Percentiles rank a stretch among this genome's conserved stretches.
Conservation (phyloP, 2,797 vertebrate species). For the Peromyscus nudipes region DNA sequence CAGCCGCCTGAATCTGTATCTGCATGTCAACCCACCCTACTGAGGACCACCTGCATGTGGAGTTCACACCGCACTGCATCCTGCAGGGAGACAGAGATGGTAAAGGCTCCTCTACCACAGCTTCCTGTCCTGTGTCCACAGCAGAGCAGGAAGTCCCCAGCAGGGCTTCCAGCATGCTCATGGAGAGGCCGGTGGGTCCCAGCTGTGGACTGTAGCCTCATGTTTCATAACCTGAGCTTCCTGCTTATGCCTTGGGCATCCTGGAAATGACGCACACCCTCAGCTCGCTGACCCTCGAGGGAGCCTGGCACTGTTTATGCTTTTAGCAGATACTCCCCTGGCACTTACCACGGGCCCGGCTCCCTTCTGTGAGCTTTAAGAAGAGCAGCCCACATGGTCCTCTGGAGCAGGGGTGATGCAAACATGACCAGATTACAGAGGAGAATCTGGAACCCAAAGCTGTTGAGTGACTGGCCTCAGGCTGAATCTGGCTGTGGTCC, state of each 20-base stretch:
- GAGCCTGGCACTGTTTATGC: background rate
- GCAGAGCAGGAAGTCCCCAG: background rate
- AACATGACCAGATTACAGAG: fast-evolving
- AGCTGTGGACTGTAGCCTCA: background rate
- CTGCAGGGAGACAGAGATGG: fast-evolving
- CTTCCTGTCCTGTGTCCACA: background rate
- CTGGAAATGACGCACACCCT: conserved; percentile 16
- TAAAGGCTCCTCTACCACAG: fast-evolving
- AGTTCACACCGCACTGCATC: fast-evolving
- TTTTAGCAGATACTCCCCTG: background rate
- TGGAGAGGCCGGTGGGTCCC: fast-evolving
- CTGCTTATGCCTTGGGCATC: background rate
- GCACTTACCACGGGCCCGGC: background rate
- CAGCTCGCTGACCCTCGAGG: background rate
- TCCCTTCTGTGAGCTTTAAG: background rate
- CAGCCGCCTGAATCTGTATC: fast-evolving
- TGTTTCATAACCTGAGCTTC: background rate
- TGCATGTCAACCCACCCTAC: fast-evolving
- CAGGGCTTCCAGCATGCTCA: background rate
- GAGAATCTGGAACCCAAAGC: background rate
- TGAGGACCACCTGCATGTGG: fast-evolving
- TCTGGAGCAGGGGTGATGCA: background rate
- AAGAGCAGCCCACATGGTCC: background rate
- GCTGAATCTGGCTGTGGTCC: background rate
- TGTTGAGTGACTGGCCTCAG: fast-evolving